Conservation (phyloP, 2,888 invertebrate genomes). For the Pocota personata region DNA sequence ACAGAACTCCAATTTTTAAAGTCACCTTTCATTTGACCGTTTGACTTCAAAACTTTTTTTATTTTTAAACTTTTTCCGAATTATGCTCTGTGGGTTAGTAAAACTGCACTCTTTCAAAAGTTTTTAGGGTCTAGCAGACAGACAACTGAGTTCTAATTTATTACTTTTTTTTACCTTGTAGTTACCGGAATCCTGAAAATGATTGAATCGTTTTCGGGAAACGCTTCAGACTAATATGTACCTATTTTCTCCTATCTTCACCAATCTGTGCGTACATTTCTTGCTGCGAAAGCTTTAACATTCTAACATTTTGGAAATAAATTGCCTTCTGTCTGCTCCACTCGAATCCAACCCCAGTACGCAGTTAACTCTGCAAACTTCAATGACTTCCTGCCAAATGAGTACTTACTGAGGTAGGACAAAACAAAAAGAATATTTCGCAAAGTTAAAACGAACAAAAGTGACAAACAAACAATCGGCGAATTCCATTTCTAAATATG, state of each 20-base stretch:
- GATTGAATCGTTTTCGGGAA: no score
- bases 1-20: no score
- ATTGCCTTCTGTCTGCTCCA: background rate
- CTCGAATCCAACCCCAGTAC: background rate
- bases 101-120: no score
- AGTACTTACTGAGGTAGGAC: slow-evolving; percentile 2
- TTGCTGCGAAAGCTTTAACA: background rate
- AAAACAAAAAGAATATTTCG: background rate
- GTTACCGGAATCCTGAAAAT: no score
- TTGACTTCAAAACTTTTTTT: no score
- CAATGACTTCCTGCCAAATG: slow-evolving; percentile 58
- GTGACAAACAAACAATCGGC: slow-evolving; percentile 12
- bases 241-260: background rate
- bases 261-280: background rate
- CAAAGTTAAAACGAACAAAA: background rate
- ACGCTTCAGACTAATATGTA: no score
- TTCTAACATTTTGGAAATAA: slow-evolving; percentile 27
- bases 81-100: no score
- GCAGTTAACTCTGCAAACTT: slow-evolving; percentile 34
- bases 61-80: no score
- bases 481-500: slow-evolving; percentile 32
- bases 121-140: no score
- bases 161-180: no score
- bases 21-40: no score
- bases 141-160: no score